Conservation (phyloP, 2,797 vertebrate species). For the Leptoclinus maculatus region DNA sequence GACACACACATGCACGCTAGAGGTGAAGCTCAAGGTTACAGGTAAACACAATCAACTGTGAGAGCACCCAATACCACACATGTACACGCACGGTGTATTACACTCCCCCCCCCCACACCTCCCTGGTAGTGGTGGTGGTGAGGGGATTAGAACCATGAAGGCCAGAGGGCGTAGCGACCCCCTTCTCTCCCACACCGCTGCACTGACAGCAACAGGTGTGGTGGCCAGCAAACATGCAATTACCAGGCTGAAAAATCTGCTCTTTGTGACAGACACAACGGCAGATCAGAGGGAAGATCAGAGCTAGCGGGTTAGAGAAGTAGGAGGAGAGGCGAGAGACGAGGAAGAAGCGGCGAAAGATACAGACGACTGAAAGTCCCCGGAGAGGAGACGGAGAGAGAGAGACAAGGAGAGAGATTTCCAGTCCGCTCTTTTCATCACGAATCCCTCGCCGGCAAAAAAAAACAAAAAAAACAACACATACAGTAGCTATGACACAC, state of each 20-base stretch:
- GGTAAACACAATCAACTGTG: constrained; percentile 63
- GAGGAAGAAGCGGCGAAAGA: constrained; percentile 37
- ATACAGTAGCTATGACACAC: constrained; percentile 45
- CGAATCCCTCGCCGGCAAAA: constrained; percentile 51
- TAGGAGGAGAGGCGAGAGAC: constrained; percentile 47
- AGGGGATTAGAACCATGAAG: constrained; percentile 39
- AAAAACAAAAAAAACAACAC: constrained; percentile 51
- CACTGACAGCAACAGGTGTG: constrained; percentile 84
- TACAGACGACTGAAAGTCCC: constrained; percentile 58
- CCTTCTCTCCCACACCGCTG: constrained; percentile 44
- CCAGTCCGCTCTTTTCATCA: constrained; percentile 60
- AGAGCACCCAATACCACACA: constrained; percentile 33
- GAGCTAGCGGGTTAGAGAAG: constrained; percentile 42
- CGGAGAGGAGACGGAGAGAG: constrained; percentile 18
- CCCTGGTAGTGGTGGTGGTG: constrained; percentile 9
- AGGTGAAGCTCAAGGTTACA: constrained; percentile 74
- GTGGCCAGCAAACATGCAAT: constrained; percentile 74
- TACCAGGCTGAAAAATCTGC: constrained; percentile 71
- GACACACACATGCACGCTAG: constrained; percentile 36
- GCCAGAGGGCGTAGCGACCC: constrained; percentile 53
- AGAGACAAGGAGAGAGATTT: constrained; percentile 46
- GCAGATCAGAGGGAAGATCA: constrained; percentile 69
- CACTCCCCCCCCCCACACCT: constrained; percentile 13
- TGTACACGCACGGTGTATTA: constrained; percentile 13
- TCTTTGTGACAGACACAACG: constrained; percentile 71